phyloP scores from a whole-genome alignment of 2,888 invertebrate species.

The Quadroppia sp. region DNA sequence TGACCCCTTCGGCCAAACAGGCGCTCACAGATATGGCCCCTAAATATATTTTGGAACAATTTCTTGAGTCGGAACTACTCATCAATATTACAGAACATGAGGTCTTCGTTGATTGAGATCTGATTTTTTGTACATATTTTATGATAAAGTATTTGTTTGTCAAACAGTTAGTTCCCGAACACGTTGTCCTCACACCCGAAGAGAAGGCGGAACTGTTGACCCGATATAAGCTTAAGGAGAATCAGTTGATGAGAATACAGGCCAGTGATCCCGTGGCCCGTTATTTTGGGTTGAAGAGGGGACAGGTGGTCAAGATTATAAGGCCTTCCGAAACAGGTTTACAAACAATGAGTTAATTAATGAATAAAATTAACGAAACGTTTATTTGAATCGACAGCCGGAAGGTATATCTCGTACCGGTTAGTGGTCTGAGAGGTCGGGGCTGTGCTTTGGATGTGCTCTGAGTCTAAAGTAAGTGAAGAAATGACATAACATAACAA shows the following conservation, averaged over 20 bases:
- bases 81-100: conserved; percentile 98
- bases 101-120: conserved; percentile 49
- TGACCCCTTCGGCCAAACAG: conserved; percentile 97
- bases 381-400: conserved; percentile 65
- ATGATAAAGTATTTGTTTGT: no score
- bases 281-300: conserved; percentile 96
- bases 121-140: no score
- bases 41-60: conserved; percentile 93
- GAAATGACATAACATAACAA: not conserved
- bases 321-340: conserved; percentile 9
- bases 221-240: conserved; percentile 97
- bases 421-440: conserved; percentile 67
- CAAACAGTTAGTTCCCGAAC: conserved; percentile 83
- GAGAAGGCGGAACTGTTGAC: conserved; percentile 91
- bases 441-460: not conserved
- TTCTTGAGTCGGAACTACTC: conserved; percentile 72
- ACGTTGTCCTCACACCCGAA: conserved; percentile 95
- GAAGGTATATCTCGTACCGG: conserved; percentile 95
- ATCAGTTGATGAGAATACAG: conserved; percentile 98
- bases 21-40: conserved; percentile 97
- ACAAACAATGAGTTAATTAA: conserved; percentile 3
- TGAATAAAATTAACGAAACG: conserved; percentile 62
- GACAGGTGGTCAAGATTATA: conserved; percentile 65
- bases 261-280: conserved; percentile 96
- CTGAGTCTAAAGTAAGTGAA: not conserved